Percentiles rank a stretch among this genome's conserved stretches.
phyloP scores from a whole-genome alignment of 2,888 invertebrate species.

The Coelopa pilipes region DNA sequence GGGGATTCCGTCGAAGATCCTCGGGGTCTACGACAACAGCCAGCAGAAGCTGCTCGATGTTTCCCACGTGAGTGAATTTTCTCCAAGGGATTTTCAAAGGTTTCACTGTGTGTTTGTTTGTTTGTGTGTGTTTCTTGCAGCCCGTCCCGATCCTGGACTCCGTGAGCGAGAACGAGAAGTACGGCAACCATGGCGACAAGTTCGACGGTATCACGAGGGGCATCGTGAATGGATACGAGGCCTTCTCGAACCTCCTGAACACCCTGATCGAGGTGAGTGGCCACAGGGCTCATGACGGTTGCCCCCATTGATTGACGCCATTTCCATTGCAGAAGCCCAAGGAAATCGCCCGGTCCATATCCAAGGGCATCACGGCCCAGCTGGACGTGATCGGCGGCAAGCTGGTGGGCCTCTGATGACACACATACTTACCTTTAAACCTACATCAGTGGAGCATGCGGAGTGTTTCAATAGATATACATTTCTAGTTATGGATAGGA shows the following conservation, averaged over 20 bases:
- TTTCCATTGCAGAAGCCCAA: constrained; percentile 59
- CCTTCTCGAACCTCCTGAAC: constrained; percentile 75
- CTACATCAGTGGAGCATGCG: no score
- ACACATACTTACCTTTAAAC: neutral
- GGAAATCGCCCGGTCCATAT: constrained; percentile 59
- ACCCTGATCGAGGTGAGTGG: constrained; percentile 72
- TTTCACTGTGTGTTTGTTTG: neutral
- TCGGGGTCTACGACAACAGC: constrained; percentile 59
- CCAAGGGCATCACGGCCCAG: constrained; percentile 62
- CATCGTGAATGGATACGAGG: constrained; percentile 76
- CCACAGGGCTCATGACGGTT: no score
- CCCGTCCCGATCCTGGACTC: constrained; percentile 80
- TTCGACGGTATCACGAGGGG: constrained; percentile 73
- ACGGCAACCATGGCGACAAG: constrained; percentile 79
- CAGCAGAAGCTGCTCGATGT: constrained; percentile 59
- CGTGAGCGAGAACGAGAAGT: constrained; percentile 81
- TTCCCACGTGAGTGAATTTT: constrained; percentile 54
- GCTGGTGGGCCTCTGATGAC: constrained; percentile 60
- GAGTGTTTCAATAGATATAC: neutral
- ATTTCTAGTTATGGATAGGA: neutral
- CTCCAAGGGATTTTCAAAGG: neutral
- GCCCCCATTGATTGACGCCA: no score
- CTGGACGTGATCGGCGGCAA: constrained; percentile 62
- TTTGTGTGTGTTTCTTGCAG: constrained; percentile 54
- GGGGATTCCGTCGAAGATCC: constrained; percentile 59